Evolutionary conservation across 2,888 invertebrate species (phyloP).

Genomic region (Apocheima hispidaria): DNA sequence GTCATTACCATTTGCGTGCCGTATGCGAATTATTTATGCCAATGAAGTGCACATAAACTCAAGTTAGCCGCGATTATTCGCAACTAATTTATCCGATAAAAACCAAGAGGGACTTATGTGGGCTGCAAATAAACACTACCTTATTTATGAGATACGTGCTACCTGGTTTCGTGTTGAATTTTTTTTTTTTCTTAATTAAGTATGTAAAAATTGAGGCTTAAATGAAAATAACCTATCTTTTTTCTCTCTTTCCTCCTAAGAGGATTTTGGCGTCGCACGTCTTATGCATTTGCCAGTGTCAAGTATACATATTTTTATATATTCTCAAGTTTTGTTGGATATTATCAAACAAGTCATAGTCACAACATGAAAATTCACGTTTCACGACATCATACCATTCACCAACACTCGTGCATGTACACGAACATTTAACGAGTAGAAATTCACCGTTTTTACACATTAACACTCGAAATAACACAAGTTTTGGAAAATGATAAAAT

Average conservation of each 20-base stretch:
- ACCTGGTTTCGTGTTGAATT: constrained; percentile 24
- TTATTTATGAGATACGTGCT: constrained; percentile 41
- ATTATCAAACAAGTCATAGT: too few relatives aligned
- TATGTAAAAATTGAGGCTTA: neutral
- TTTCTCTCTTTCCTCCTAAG: neutral
- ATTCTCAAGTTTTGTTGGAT: too few relatives aligned
- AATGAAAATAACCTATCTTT: neutral
- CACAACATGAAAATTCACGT: too few relatives aligned
- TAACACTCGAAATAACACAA: too few relatives aligned
- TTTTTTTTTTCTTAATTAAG: constrained; percentile 8
- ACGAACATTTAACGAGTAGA: too few relatives aligned
- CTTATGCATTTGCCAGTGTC: too few relatives aligned
- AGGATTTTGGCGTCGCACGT: too few relatives aligned
- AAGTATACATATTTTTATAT: too few relatives aligned
- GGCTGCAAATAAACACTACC: constrained; percentile 46
- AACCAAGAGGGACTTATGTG: constrained; percentile 49
- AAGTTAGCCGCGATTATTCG: constrained; percentile 61
- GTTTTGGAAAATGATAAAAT: too few relatives aligned
- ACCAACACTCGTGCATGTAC: too few relatives aligned
- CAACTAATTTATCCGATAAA: constrained; percentile 58
- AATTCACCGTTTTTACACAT: too few relatives aligned
- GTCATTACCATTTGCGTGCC: constrained; percentile 66
- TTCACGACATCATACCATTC: too few relatives aligned
- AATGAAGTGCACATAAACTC: constrained; percentile 61
- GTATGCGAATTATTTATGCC: constrained; percentile 65